Percentiles rank a stretch among this genome's conserved stretches.
phyloP scores from a whole-genome alignment of 2,797 vertebrate genomes.

The Silurus lanzhouensis region DNA sequence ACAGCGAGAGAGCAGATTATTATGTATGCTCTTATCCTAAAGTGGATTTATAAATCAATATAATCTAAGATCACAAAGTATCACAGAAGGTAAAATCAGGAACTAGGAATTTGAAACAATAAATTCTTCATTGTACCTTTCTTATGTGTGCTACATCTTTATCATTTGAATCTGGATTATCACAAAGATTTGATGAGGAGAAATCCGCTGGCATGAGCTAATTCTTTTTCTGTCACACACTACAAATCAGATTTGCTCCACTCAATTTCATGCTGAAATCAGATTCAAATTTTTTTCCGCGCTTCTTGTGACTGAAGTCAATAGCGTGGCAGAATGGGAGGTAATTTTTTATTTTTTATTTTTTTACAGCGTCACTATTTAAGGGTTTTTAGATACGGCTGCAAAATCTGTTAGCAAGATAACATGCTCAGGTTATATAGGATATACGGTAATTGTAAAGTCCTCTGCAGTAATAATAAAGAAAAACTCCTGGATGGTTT shows the following conservation, averaged over 20 bases:
- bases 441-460: not conserved
- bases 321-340: not conserved
- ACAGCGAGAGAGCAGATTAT: not conserved
- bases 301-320: conserved; percentile 5
- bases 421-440: not conserved
- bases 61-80: not conserved
- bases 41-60: not conserved
- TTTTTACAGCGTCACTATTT: not conserved
- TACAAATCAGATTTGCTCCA: conserved; percentile 36
- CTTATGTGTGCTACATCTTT: not conserved
- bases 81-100: not conserved
- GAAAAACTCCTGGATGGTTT: not conserved
- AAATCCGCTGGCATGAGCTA: conserved; percentile 2
- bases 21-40: not conserved
- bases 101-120: not conserved
- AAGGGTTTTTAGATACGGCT: not conserved
- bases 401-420: not conserved
- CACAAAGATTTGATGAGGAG: not conserved
- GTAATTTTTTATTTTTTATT: not conserved
- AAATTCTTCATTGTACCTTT: conserved; percentile 7
- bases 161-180: conserved; percentile 15
- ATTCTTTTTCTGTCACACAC: conserved; percentile 4
- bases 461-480: not conserved
- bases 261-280: conserved; percentile 23
- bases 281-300: conserved; percentile 23